These are phyloP conservation scores for Hiodon alosoides DNA, from an alignment of 2,113 vertebrate species.

Conservation along the genomic window DNA sequence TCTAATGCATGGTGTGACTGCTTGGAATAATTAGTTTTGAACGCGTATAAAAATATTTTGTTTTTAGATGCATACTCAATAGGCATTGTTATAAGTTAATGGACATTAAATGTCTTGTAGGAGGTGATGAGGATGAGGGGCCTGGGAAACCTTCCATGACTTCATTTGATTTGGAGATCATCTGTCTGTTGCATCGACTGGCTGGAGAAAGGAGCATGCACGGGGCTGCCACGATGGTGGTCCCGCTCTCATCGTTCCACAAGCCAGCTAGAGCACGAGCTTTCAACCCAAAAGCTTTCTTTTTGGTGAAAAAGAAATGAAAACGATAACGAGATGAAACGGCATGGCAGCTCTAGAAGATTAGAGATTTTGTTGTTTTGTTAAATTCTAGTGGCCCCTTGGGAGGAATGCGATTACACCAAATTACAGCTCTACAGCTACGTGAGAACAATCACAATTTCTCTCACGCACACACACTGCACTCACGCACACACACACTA, in stretches of 20 bases:
- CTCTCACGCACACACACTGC: not conserved
- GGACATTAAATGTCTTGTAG: no score
- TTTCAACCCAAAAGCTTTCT: not conserved
- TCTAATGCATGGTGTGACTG: no score
- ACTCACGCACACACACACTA: not conserved
- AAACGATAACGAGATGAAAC: conserved; percentile 14
- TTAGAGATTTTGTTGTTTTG: not conserved
- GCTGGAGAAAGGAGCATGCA: not conserved
- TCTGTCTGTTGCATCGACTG: no score
- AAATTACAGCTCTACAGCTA: not conserved
- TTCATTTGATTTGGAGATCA: no score
- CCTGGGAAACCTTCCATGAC: no score
- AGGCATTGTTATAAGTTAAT: no score
- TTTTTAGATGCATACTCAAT: no score
- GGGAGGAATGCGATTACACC: conserved; percentile 9
- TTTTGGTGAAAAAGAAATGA: conserved; percentile 21
- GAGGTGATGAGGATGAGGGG: no score
- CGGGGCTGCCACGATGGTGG: not conserved
- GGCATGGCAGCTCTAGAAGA: not conserved
- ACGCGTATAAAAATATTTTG: no score
- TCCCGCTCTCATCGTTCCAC: not conserved
- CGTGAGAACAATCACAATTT: no score
- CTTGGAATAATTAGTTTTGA: no score
- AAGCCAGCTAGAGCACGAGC: conserved; percentile 11
- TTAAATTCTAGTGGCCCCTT: conserved; percentile 9